Evolutionary conservation across 1,140 invertebrate species (phyloP).

Genomic region (Tetraneura akinire): DNA sequence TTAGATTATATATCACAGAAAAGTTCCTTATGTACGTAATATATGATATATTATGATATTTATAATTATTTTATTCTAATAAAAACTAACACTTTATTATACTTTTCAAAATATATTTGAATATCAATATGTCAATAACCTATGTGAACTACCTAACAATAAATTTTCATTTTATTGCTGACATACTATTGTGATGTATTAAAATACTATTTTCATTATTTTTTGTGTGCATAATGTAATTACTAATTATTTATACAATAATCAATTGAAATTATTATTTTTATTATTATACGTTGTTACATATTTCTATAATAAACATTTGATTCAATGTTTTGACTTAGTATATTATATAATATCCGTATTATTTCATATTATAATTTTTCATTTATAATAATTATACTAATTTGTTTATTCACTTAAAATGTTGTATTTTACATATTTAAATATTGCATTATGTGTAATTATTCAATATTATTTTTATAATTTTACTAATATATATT

Average conservation of each 20-base stretch:
- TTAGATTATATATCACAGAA: slow-evolving; percentile 34
- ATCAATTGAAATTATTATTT: background rate
- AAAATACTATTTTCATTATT: background rate
- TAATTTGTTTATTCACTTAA: background rate
- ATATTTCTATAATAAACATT: background rate
- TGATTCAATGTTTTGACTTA: background rate
- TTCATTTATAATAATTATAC: background rate
- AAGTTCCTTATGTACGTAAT: slow-evolving; percentile 10
- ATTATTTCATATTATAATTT: slow-evolving; percentile 6
- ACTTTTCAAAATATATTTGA: background rate
- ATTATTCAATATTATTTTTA: slow-evolving; percentile 16
- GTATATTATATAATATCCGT: background rate
- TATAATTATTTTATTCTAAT: background rate
- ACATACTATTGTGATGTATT: background rate
- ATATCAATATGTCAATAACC: background rate
- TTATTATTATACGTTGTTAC: background rate
- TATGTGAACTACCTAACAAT: background rate
- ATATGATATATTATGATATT: slow-evolving; percentile 22
- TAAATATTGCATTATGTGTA: background rate
- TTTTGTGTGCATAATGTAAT: slow-evolving; percentile 10
- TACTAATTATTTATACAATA: background rate
- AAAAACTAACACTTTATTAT: background rate
- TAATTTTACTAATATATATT: background rate
- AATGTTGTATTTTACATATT: background rate
- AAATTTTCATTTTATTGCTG: background rate